Evolutionary conservation across 1,140 invertebrate species (phyloP), one percentile per base, ranked within the genome.

Genomic region (Hermetia illucens): DNA sequence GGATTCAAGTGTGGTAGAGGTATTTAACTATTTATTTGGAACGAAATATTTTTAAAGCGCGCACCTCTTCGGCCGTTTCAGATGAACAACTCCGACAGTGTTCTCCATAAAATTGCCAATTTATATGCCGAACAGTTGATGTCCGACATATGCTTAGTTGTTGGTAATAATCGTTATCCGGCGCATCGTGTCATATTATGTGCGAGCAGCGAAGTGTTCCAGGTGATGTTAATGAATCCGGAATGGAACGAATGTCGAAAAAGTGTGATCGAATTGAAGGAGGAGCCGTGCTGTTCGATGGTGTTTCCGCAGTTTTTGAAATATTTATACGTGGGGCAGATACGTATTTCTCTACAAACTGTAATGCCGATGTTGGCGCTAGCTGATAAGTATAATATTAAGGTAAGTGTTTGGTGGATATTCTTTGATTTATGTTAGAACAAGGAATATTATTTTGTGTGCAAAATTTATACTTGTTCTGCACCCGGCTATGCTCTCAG

Each of bases 121-220:
- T 55, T 89, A 1, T 88, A 88, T 64, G 79, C 81, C 0, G 82
- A 85, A 41, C 73, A 81, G 44, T 60, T 87, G 44, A 82, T 92
- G 76, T 87, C 82, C 58, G 88, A 92, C 58, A 76, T 92, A 18
- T 77, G 75, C 24, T 62, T 92, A 12, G 72, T 87, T 34, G 84
- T 92, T 15, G 79, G 77, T 40, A 75, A 77, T 1, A 70, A 77
- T 19, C 75, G 79, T 40, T 92, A 86, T 68, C 82, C 85, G 6
- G 83, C 86, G 17, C 91, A 95, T 64, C 74, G 87, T 37, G 71
- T 95, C 5, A 93, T 95, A 52, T 69, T 95, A 2, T 93, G 88
- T 71, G 86, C 88, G 42, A 90, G 84, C 42, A 93, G 88, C 63
- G 89, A 94, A 69, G 91, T 95, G 15, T 94, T 95, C 63, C 87